phyloP scores from a whole-genome alignment of 2,113 vertebrate species.

The Varanus komodoensis region DNA sequence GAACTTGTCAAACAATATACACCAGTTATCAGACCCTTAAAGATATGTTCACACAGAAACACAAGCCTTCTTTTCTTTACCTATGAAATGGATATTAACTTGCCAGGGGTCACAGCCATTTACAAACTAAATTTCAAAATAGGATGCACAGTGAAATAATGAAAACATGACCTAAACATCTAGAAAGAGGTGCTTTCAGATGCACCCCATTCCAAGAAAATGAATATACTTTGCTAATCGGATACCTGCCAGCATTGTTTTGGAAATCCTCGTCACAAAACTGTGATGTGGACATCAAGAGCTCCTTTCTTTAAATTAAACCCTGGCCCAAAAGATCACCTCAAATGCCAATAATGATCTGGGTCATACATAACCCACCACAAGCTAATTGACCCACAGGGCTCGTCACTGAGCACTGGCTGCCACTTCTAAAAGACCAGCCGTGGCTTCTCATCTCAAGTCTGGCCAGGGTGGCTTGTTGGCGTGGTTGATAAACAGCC shows the following conservation, averaged over 20 bases:
- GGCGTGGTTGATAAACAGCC: no score
- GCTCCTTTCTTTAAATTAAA: conserved; percentile 12
- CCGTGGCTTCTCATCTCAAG: no score
- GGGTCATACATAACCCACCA: background rate
- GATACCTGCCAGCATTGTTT: background rate
- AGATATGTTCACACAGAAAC: conserved; percentile 14
- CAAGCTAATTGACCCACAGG: no score
- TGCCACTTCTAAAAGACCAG: no score
- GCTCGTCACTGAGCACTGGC: no score
- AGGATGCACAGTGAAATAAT: background rate
- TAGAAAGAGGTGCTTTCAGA: background rate
- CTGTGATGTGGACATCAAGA: conserved; percentile 25
- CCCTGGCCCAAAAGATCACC: conserved; percentile 2
- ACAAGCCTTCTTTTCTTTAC: conserved; percentile 10
- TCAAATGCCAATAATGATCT: background rate
- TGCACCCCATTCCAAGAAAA: background rate
- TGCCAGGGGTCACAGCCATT: conserved; percentile 49
- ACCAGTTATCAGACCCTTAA: conserved; percentile 38
- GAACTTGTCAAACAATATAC: conserved; percentile 34
- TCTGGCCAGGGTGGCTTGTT: no score
- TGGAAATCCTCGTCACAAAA: background rate
- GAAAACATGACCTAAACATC: background rate
- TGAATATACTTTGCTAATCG: background rate
- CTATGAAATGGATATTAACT: conserved; percentile 29
- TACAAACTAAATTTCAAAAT: conserved; percentile 64